phyloP scores from a whole-genome alignment of 2,888 invertebrate species.

The Netelia melanura region DNA sequence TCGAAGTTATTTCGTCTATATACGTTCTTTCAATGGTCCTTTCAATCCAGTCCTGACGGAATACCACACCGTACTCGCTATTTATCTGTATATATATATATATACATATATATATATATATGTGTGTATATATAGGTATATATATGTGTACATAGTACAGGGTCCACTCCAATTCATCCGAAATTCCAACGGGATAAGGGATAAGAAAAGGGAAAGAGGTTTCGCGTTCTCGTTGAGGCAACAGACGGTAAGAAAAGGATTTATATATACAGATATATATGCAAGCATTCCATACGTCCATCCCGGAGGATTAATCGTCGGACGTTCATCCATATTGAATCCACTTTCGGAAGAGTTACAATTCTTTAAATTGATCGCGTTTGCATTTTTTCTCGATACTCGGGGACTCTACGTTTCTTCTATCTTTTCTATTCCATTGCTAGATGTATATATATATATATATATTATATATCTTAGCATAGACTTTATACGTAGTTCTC shows the following conservation, averaged over 20 bases:
- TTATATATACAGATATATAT: constrained; percentile 1
- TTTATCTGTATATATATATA: constrained; percentile 14
- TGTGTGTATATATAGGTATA: neutral
- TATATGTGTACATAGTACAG: constrained; percentile 10
- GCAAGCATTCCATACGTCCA: constrained; percentile 53
- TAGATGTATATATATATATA: neutral
- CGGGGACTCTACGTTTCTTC: constrained; percentile 7
- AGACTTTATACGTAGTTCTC: neutral
- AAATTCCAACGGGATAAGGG: constrained; percentile 51
- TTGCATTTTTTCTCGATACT: constrained; percentile 61
- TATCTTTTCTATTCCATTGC: neutral
- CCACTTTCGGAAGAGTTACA: constrained; percentile 66
- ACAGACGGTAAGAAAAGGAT: constrained; percentile 16
- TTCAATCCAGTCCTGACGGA: constrained; percentile 50
- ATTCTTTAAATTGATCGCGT: constrained; percentile 67
- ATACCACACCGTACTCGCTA: constrained; percentile 7
- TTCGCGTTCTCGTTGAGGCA: constrained; percentile 13
- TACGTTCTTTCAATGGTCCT: constrained; percentile 49
- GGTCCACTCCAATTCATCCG: constrained; percentile 59
- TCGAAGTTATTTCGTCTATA: constrained; percentile 50
- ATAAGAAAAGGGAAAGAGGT: constrained; percentile 45
- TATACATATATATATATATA: constrained; percentile 5
- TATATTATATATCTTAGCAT: neutral
- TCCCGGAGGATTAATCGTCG: constrained; percentile 69
- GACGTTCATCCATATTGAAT: constrained; percentile 71